phyloP scores from a whole-genome alignment of 2,888 invertebrate genomes.

The Encarsia formosa region DNA sequence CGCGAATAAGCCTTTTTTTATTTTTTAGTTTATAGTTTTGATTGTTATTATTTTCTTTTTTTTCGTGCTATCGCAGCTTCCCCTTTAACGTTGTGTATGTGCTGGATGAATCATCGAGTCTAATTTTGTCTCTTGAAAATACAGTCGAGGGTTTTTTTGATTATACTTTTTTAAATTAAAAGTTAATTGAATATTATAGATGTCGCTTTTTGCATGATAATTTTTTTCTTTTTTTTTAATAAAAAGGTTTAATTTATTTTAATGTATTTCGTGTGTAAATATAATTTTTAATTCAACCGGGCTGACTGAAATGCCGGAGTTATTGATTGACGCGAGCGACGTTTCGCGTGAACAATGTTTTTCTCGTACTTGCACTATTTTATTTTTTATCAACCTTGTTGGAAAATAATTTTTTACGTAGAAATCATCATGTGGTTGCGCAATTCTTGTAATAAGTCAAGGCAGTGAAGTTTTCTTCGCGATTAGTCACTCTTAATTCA shows the following conservation, averaged over 20 bases:
- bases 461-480: no score
- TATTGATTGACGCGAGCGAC: constrained; percentile 22
- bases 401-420: no score
- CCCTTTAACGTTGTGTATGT: constrained; percentile 15
- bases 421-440: no score
- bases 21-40: constrained; percentile 12
- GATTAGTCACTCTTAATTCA: no score
- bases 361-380: constrained; percentile 5
- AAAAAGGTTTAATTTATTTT: constrained; percentile 6
- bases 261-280: constrained; percentile 12
- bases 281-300: constrained; percentile 14
- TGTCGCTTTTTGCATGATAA: neutral
- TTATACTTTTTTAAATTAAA: constrained; percentile 16
- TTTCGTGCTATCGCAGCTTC: neutral
- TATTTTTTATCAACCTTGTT: no score
- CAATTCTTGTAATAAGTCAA: no score
- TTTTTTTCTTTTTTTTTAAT: constrained; percentile 6
- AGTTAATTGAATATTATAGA: constrained; percentile 9
- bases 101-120: constrained; percentile 25
- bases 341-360: constrained; percentile 19
- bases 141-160: constrained; percentile 18
- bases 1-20: neutral
- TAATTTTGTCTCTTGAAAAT: constrained; percentile 26
- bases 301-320: constrained; percentile 6
- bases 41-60: neutral